Evolutionary conservation across 2,888 invertebrate species (phyloP).

Genomic region (Leucania comma): DNA sequence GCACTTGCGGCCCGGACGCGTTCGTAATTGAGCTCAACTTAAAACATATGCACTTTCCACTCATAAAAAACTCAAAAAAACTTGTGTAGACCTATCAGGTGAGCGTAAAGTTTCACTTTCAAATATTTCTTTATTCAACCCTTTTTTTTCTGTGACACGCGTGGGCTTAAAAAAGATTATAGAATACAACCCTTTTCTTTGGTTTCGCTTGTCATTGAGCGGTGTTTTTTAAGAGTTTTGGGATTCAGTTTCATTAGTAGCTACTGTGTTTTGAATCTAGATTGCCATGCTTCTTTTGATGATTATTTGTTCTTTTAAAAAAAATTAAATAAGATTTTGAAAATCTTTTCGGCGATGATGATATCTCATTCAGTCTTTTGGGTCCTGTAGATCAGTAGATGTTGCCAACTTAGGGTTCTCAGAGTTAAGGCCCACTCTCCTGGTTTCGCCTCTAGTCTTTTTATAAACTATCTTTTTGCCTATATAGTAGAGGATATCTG

Average conservation of each 20-base stretch:
- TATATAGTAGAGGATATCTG: background rate
- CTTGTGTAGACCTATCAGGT: slow-evolving; percentile 66
- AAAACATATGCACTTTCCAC: slow-evolving; percentile 64
- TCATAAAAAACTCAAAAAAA: slow-evolving; percentile 60
- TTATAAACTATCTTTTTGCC: background rate
- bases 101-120: slow-evolving; percentile 82
- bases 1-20: slow-evolving; percentile 84
- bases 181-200: slow-evolving; percentile 56
- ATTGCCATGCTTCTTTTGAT: background rate
- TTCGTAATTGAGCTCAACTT: slow-evolving; percentile 73
- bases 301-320: no score
- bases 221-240: slow-evolving; percentile 7
- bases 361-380: background rate
- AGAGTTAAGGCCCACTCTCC: background rate
- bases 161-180: slow-evolving; percentile 68
- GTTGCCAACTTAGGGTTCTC: no score
- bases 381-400: background rate
- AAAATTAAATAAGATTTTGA: no score
- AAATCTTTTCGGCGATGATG: background rate
- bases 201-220: slow-evolving; percentile 17
- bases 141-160: slow-evolving; percentile 74
- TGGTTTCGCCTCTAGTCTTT: background rate
- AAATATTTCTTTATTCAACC: slow-evolving; percentile 74
- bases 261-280: background rate
- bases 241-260: background rate